Percentiles rank a stretch among this genome's conserved stretches.
phyloP scores from a whole-genome alignment of 92 coral and sea anemone species.

The Zoanthus gigantus region DNA sequence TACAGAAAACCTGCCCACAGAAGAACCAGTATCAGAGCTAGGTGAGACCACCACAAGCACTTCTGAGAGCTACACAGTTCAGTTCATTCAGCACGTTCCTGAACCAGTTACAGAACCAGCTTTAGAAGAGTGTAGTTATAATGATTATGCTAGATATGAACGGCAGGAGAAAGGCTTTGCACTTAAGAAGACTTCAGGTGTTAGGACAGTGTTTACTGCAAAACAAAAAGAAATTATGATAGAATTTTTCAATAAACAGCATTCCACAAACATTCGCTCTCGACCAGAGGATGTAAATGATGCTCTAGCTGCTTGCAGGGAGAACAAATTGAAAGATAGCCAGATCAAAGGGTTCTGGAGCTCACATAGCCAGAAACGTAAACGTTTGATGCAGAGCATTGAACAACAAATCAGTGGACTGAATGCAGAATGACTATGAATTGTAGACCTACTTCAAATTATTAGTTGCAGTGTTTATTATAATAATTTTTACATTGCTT shows the following conservation, averaged over 20 bases:
- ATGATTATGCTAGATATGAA: background rate
- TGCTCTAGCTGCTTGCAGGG: conserved; percentile 51
- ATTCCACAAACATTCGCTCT: conserved; percentile 48
- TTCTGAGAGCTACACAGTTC: background rate
- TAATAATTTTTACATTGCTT: background rate
- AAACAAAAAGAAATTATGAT: conserved; percentile 63
- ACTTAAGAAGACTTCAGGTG: conserved; percentile 36
- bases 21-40: background rate
- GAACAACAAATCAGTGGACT: conserved; percentile 15
- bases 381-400: conserved; percentile 47
- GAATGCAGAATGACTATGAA: conserved; percentile 1
- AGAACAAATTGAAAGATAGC: conserved; percentile 46
- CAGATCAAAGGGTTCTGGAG: conserved; percentile 73
- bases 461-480: background rate
- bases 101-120: background rate
- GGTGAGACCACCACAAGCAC: background rate
- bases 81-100: conserved; percentile 13
- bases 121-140: background rate
- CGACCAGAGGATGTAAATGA: conserved; percentile 51
- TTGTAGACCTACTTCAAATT: background rate
- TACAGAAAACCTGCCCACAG: background rate
- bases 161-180: conserved; percentile 23
- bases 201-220: conserved; percentile 43
- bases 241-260: conserved; percentile 44
- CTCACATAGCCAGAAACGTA: conserved; percentile 62